These are phyloP conservation scores for Platalea minor DNA, from an alignment of 2,797 vertebrate genomes.

Conservation along the genomic window DNA sequence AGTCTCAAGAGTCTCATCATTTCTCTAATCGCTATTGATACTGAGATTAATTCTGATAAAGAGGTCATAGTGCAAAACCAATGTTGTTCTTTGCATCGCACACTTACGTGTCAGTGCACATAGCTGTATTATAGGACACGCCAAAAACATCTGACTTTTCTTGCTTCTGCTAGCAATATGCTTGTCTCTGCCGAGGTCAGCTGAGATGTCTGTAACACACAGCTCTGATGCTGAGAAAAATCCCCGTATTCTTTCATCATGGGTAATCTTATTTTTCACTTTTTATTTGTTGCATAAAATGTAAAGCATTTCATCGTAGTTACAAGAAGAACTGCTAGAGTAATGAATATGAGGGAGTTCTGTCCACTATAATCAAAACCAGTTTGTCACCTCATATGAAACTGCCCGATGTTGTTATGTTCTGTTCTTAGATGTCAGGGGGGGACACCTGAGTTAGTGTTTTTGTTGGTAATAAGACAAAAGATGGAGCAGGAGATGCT, in stretches of 20 bases:
- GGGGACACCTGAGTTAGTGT: neutral
- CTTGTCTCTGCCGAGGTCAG: neutral
- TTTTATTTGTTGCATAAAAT: neutral
- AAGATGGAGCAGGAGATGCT: neutral
- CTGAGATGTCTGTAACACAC: neutral
- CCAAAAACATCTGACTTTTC: neutral
- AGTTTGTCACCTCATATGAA: neutral
- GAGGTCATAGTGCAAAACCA: neutral
- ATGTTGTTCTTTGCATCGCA: neutral
- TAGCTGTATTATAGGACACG: neutral
- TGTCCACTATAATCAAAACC: neutral
- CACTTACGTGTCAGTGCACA: rapidly evolving
- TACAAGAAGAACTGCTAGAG: neutral
- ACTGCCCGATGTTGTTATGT: neutral
- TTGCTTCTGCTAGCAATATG: neutral
- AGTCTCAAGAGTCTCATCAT: neutral
- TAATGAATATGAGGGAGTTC: neutral
- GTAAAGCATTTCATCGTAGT: neutral
- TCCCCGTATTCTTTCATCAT: neutral
- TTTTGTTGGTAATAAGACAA: neutral
- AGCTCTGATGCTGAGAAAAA: neutral
- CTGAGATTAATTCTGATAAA: neutral
- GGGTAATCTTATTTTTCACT: neutral
- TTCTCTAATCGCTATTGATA: neutral
- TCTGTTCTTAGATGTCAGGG: neutral